phyloP scores from a whole-genome alignment of 2,797 vertebrate species.

The Dendrocincla tyrannina region DNA sequence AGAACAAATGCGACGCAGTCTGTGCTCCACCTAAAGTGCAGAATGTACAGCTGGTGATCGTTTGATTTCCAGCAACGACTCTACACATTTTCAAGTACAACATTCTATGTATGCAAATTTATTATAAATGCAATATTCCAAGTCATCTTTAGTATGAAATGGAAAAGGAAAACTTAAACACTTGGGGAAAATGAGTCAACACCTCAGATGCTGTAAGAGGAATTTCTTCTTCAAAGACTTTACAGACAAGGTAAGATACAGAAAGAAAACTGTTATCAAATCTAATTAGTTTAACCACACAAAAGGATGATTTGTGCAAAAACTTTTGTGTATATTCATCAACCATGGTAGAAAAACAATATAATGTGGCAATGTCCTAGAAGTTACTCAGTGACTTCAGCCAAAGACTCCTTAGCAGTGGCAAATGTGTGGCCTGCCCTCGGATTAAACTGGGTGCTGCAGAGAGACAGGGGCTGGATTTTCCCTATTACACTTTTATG shows the following conservation, averaged over 20 bases:
- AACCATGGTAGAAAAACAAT: neutral
- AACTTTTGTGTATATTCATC: neutral
- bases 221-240: neutral
- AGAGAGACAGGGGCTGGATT: neutral
- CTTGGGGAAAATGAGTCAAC: neutral
- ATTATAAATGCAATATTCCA: neutral
- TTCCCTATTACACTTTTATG: neutral
- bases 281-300: neutral
- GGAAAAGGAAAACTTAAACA: neutral
- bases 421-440: neutral
- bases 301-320: neutral
- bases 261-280: neutral
- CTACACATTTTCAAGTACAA: neutral
- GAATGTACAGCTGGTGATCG: rapidly evolving
- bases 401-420: neutral
- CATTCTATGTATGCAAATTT: neutral
- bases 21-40: neutral
- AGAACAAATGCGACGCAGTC: neutral
- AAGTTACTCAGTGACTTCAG: neutral
- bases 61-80: neutral
- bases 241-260: neutral
- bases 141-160: neutral
- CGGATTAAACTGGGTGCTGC: neutral
- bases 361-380: neutral
- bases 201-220: neutral